Evolutionary conservation across 1,140 invertebrate species (phyloP).

Genomic region (Drosophila ananassae): DNA sequence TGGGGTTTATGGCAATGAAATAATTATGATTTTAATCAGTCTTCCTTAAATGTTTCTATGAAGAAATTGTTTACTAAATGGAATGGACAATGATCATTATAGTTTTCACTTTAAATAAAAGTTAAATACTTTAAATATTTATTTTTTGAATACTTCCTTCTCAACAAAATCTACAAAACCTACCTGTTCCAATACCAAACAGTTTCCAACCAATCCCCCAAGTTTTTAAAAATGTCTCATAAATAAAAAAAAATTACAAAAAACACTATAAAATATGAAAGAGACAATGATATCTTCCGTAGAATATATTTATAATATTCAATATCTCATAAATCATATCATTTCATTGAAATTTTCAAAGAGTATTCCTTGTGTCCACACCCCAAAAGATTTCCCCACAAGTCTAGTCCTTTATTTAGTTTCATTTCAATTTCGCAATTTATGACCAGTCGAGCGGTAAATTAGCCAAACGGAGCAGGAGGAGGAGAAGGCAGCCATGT

Average conservation of each 20-base stretch:
- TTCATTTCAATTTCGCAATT: slow-evolving; percentile 55
- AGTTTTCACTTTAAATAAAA: neutral
- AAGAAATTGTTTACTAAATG: neutral
- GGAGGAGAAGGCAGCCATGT: slow-evolving; percentile 57
- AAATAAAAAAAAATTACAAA: neutral
- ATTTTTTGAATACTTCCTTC: no score
- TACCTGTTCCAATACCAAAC: no score
- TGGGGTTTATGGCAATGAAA: slow-evolving; percentile 5
- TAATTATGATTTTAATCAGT: neutral
- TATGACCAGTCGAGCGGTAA: slow-evolving; percentile 53
- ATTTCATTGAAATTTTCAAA: neutral
- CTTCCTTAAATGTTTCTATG: neutral
- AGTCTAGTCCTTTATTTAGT: slow-evolving; percentile 43
- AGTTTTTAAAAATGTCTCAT: neutral
- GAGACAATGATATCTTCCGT: no score
- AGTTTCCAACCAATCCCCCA: no score
- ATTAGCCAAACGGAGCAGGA: slow-evolving; percentile 40
- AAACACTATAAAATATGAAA: neutral
- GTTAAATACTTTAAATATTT: no score
- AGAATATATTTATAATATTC: neutral
- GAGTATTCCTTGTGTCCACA: slow-evolving; percentile 8
- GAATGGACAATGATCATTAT: neutral
- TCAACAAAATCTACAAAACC: no score
- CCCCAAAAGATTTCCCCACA: neutral
- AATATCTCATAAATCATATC: neutral